phyloP scores from a whole-genome alignment of 2,113 vertebrate species.

The Antennarius striatus region DNA sequence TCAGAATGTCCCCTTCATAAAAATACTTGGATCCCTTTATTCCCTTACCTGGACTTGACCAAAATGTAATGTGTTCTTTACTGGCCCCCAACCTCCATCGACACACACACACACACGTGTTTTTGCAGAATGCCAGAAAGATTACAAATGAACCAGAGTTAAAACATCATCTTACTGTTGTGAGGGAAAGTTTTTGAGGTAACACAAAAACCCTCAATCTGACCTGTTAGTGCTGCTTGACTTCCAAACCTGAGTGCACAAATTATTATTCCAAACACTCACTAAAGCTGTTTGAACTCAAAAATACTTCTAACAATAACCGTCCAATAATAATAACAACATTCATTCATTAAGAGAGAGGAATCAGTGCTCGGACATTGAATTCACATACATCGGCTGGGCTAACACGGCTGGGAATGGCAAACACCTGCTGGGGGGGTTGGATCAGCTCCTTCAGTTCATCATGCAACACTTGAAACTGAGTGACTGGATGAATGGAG shows the following conservation, averaged over 20 bases:
- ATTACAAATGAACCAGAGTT: no score
- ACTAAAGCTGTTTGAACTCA: background rate
- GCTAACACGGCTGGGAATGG: slow-evolving; percentile 7
- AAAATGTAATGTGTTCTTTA: no score
- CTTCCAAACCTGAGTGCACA: slow-evolving; percentile 27
- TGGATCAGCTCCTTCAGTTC: slow-evolving; percentile 24
- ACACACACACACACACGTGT: no score
- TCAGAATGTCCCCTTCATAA: no score
- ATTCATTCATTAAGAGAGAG: slow-evolving; percentile 10
- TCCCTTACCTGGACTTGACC: no score
- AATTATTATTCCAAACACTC: slow-evolving; percentile 3
- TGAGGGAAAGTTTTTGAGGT: background rate
- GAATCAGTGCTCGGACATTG: slow-evolving; percentile 11
- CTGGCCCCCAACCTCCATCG: no score
- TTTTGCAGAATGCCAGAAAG: no score
- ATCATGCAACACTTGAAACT: slow-evolving; percentile 36
- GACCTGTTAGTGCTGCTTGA: background rate
- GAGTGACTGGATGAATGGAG: slow-evolving; percentile 15
- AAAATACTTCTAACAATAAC: background rate
- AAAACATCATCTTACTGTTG: background rate
- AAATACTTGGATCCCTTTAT: no score
- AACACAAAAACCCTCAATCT: background rate
- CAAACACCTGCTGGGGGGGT: slow-evolving; percentile 10
- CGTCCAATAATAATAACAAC: slow-evolving; percentile 14
- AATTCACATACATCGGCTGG: slow-evolving; percentile 2